A percentile compares a stretch with the other conserved stretches of the same genome.
Conservation (phyloP, 1,140 invertebrate genomes). For the Dendrolimus punctatus region DNA sequence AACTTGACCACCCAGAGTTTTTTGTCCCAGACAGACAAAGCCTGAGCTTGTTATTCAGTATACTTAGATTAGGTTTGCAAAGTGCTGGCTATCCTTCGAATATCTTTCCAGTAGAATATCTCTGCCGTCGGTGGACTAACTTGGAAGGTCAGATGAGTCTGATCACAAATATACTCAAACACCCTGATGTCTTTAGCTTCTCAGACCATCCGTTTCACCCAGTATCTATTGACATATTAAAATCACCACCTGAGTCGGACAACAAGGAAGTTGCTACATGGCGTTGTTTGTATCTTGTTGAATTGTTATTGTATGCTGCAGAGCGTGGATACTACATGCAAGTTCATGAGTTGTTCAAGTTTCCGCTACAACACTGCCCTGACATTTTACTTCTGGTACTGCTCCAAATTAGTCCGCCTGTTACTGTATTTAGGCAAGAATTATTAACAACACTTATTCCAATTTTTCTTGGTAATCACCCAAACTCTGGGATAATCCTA, state of each 20-base stretch:
- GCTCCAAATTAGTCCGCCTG: constrained; percentile 85
- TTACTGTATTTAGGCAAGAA: constrained; percentile 86
- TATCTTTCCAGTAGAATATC: constrained; percentile 89
- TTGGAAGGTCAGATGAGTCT: constrained; percentile 93
- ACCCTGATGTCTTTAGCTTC: constrained; percentile 95
- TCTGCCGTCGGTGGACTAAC: constrained; percentile 94
- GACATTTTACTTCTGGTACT: constrained; percentile 92
- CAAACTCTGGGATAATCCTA: constrained; percentile 93
- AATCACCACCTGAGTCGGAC: constrained; percentile 92
- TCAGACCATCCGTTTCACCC: constrained; percentile 91
- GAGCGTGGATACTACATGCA: constrained; percentile 87
- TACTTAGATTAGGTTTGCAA: constrained; percentile 84
- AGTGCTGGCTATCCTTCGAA: constrained; percentile 80
- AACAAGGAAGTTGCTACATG: constrained; percentile 94
- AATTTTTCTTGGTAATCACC: constrained; percentile 94
- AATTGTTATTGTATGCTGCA: constrained; percentile 88
- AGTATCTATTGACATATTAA: constrained; percentile 90
- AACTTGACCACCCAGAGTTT: constrained; percentile 93
- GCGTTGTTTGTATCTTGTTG: constrained; percentile 93
- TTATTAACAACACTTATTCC: constrained; percentile 89
- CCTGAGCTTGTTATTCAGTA: constrained; percentile 85
- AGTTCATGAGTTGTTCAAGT: constrained; percentile 93
- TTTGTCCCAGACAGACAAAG: constrained; percentile 89
- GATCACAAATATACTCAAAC: constrained; percentile 88
- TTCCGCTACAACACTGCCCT: constrained; percentile 93